Evolutionary conservation across 2,113 vertebrate species (phyloP), one percentile per base, ranked within the genome.

Genomic region (Charina bottae): DNA sequence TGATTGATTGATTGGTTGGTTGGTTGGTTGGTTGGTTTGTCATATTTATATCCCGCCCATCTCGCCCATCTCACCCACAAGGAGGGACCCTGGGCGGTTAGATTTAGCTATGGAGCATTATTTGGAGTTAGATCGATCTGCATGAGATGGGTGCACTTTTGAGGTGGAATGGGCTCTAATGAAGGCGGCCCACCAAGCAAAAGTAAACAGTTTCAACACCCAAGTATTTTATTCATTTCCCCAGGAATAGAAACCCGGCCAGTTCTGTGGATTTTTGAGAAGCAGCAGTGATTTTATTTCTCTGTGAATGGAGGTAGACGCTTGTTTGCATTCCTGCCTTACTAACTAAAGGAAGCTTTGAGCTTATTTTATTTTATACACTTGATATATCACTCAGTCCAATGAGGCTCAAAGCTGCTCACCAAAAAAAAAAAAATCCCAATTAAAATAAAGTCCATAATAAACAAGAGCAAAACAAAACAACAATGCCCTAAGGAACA

Each of bases 91-190:
- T n/a, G n/a, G n/a, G n/a, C n/a, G n/a, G n/a, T n/a, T n/a, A n/a
- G n/a, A 92, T 87, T 94, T 91, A 94, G 95, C 94, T 95, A 93
- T 94, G 95, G 91, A 96, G 95, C 86, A 93, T 88, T 94, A 89
- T 92, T 95, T 96, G 86, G 95, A 56, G 72, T 96, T 94, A 92
- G 93, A 91, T 49, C 49, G 0, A 6, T 0, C 90, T 94, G 94
- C 93, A 90, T 88, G 89, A 68, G 94, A 96, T 92, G 93, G 95
- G 96, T 96, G 95, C 93, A 92, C 92, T 91, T 93, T 12, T 93
- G 95, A 68, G 94, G 94, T 91, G 91, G 90, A 94, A 49, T 88
- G 92, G 89, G 93, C 95, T 93, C 92, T 90, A 93, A 93, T 94
- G 94, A 91, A 68, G 95, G 93, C 95, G 95, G 94, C 94, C 96